A percentile compares a stretch with the other conserved stretches of the same genome.
Evolutionary conservation across 2,113 vertebrate genomes (phyloP).

Genomic region (Carassius gibelio): DNA sequence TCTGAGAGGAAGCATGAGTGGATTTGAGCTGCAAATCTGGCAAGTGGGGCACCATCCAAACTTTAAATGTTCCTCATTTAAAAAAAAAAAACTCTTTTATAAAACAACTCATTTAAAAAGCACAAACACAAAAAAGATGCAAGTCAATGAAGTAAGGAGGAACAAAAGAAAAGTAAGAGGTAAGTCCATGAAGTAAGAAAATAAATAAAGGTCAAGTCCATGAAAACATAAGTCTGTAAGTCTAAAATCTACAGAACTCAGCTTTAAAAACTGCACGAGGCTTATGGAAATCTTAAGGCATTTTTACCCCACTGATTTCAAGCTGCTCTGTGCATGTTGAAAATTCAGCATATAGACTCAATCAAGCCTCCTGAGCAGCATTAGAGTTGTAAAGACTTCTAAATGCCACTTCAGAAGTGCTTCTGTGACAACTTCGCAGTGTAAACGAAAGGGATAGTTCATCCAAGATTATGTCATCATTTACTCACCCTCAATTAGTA

Average conservation of each 20-base stretch:
- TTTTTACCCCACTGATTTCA: too few species aligned
- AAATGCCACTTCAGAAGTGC: not conserved
- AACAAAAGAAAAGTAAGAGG: too few species aligned
- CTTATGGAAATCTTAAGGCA: not conserved
- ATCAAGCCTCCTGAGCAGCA: too few species aligned
- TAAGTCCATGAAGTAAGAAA: too few species aligned
- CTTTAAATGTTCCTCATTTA: not conserved
- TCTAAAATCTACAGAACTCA: not conserved
- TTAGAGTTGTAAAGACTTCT: not conserved
- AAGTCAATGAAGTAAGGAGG: not conserved
- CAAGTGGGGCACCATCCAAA: slow-evolving; percentile 8
- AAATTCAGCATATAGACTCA: too few species aligned
- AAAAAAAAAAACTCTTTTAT: not conserved
- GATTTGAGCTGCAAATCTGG: slow-evolving; percentile 24
- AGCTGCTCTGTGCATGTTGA: too few species aligned
- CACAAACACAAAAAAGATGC: not conserved
- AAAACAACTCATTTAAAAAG: not conserved
- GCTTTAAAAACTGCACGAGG: not conserved
- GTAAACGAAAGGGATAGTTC: not conserved
- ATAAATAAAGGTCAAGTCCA: not conserved
- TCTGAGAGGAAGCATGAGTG: slow-evolving; percentile 46
- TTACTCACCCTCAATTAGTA: too few species aligned
- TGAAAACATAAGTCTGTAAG: not conserved
- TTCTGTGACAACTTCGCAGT: not conserved
- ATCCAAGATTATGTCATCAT: not conserved